Base-by-base conservation (phyloP, 1,140 invertebrate species). In the Chironomus tepperi region DNA sequence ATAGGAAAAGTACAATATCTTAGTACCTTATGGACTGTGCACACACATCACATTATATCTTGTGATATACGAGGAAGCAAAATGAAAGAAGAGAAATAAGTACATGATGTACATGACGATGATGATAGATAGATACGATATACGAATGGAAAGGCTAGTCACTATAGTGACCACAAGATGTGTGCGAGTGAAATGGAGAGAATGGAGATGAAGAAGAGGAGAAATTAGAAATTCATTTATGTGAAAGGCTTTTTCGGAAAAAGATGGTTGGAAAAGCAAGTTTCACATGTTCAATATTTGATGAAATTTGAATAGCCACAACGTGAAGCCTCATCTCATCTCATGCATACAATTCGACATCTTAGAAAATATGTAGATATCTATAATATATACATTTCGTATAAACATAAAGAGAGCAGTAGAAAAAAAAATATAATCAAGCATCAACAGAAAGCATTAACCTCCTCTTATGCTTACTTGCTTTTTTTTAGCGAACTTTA, bases 231-330 rank as follows among this genome's bases (percentile, higher is more conserved):
- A 57, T 57, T 57, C 47, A 57, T 57, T 57, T 57, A 57, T 57
- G 12, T 57, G 47, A 57, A 57, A 57, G n/a, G 12, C 12, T 57
- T 57, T n/a, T 57, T 15, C n/a, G 12, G 47, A 57, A 57, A n/a
- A 57, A 12, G n/a, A 70, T 19, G 19, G 18, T 18, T 70, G 18
- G 8, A 70, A 67, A 67, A 67, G 65, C 65, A 70, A 70, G 9
- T 57, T 18, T 70, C 65, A 19, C 65, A 70, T 70, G 65, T 70
- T 70, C 65, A 70, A 70, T 70, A 70, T 70, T 70, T 70, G 65
- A 70, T 70, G 65, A 70, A 70, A 70, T 70, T 70, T 70, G 65
- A 70, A 70, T 70, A 70, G 65, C 16, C 65, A 70, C 19, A 18
- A 21, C 65, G 19, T 70, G 65, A 70, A 70, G 65, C 65, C 65